Base-by-base conservation (phyloP, 2,888 invertebrate species). In the Temnothorax rugatulus region DNA sequence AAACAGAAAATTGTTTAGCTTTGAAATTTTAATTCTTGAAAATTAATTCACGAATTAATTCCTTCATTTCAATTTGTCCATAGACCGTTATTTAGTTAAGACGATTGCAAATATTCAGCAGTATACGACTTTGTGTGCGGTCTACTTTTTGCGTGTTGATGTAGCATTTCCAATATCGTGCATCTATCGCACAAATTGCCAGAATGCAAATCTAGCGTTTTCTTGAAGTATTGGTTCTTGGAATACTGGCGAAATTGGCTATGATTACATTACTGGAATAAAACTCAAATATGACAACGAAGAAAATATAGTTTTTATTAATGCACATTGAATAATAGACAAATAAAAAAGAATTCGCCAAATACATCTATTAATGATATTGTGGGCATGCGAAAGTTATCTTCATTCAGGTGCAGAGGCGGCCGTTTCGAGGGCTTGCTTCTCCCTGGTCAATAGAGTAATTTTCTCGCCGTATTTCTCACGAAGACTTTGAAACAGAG, bases 391-490 rank as follows among this genome's bases (percentile, higher is more conserved):
- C 25, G 9, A 69, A 21, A 44, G 11, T 7, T 11, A 21, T 59
- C 1, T 47, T 81, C 47, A 77, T 77, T 77, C 4, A 9, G 79
- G 47, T 34, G 57, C 34, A 47, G 81, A 41, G n/a, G 64, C 77
- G 7, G 90, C 88, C 4, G 88, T 84, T 84, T 93, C 92, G 9
- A 93, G 85, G 4, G 92, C 90, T 29, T 90, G 91, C 88, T 96
- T 96, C 89, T 96, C 96, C 0, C 95, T 95, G 0, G 96, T 95
- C 18, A 96, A 90, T 0, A 96, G 95, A 59, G 95, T 94, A 0
- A 97, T 96, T 89, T 97, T 96, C 89, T 96, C 96, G 89, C 97
- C 97, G 91, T 97, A 97, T 68, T 97, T 97, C 59, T 95, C 95
- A 84, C 96, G 96, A 13, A 97, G 94, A 92, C 97, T 96, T 96